Evolutionary conservation across 2,888 invertebrate species (phyloP).

Genomic region (Drosophila flavopinicola): DNA sequence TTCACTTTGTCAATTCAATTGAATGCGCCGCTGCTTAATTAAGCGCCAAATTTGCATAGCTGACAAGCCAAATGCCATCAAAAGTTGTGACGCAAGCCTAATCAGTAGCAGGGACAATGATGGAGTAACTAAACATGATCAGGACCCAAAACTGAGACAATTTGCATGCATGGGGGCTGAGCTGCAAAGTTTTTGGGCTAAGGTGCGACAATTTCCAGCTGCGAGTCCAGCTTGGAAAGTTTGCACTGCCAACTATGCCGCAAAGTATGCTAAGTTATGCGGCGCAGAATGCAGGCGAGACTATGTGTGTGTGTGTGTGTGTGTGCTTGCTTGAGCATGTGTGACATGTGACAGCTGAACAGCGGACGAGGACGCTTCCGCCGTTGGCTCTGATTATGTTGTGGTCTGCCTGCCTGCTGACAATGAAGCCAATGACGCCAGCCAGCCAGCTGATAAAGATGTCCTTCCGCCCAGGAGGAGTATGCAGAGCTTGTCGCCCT

Average conservation of each 20-base stretch:
- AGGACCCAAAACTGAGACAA: slow-evolving; percentile 43
- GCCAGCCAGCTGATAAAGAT: slow-evolving; percentile 71
- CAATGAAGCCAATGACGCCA: slow-evolving; percentile 58
- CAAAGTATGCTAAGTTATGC: slow-evolving; percentile 76
- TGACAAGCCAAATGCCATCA: slow-evolving; percentile 26
- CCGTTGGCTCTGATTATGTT: slow-evolving; percentile 54
- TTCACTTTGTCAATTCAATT: slow-evolving; percentile 45
- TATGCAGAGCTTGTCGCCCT: slow-evolving; percentile 63
- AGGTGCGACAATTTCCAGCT: slow-evolving; percentile 50
- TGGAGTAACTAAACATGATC: slow-evolving; percentile 65
- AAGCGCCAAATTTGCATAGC: slow-evolving; percentile 58
- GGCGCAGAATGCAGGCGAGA: slow-evolving; percentile 36
- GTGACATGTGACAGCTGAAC: slow-evolving; percentile 52
- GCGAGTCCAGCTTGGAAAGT: slow-evolving; percentile 51
- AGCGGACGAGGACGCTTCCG: slow-evolving; percentile 38
- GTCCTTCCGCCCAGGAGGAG: slow-evolving; percentile 65
- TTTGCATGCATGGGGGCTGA: slow-evolving; percentile 54
- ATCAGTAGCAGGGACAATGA: slow-evolving; percentile 66
- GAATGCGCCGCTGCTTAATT: slow-evolving; percentile 45
- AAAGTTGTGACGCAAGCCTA: slow-evolving; percentile 41
- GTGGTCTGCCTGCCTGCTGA: slow-evolving; percentile 41
- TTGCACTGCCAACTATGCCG: slow-evolving; percentile 72
- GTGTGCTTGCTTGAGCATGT: slow-evolving; percentile 33
- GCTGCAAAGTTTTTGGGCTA: slow-evolving; percentile 25
- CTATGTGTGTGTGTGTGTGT: slow-evolving; percentile 2